Percentiles rank a stretch among this genome's conserved stretches.
These are phyloP conservation scores for Phymastichus coffea DNA, from an alignment of 1,140 invertebrate species.

Conservation along the genomic window DNA sequence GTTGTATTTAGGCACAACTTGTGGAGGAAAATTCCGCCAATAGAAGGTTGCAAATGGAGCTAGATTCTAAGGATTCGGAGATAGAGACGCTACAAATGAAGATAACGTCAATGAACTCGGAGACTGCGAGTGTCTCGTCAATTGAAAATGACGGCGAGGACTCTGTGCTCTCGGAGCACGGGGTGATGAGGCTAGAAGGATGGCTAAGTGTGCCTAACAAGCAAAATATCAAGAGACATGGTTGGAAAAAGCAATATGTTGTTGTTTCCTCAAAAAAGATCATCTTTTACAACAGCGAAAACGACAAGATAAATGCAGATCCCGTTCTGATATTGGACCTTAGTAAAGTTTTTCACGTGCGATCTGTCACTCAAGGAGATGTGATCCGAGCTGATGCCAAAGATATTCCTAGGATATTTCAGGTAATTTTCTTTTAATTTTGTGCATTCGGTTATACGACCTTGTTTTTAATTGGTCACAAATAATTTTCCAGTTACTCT, in stretches of 20 bases:
- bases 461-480: background rate
- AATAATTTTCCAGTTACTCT: conserved; percentile 66
- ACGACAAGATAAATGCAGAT: conserved; percentile 92
- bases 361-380: conserved; percentile 97
- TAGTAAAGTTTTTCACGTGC: conserved; percentile 97
- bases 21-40: conserved; percentile 67
- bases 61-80: conserved; percentile 94
- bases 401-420: conserved; percentile 99
- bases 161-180: conserved; percentile 61
- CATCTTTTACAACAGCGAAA: conserved; percentile 95
- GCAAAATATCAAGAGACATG: conserved; percentile 91
- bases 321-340: conserved; percentile 93
- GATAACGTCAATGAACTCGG: conserved; percentile 73
- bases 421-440: conserved; percentile 58
- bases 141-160: conserved; percentile 84
- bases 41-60: conserved; percentile 87
- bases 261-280: conserved; percentile 96
- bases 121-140: conserved; percentile 87
- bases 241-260: conserved; percentile 96
- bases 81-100: conserved; percentile 89
- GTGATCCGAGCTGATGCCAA: conserved; percentile 97
- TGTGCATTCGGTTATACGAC: background rate
- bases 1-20: conserved; percentile 60
- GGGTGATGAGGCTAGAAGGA: conserved; percentile 74
- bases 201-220: conserved; percentile 95